These are phyloP conservation scores for Epiblema foenella DNA, from an alignment of 2,888 invertebrate genomes.

Conservation along the genomic window DNA sequence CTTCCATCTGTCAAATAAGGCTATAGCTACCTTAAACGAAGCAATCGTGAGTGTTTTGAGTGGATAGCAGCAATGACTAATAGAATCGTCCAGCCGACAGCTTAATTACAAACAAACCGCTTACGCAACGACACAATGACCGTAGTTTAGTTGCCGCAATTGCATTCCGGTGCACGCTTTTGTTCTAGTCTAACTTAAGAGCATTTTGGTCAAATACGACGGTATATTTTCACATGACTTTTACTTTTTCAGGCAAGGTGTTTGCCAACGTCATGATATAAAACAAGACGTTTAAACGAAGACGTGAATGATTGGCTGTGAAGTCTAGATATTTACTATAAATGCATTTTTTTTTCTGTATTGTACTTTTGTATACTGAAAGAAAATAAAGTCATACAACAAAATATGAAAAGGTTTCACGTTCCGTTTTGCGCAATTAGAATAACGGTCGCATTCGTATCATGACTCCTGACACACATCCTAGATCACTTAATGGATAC, in stretches of 20 bases:
- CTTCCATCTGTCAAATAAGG: no score
- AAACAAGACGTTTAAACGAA: no score
- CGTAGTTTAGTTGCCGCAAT: slow-evolving; percentile 17
- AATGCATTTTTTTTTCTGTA: no score
- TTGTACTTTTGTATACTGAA: no score
- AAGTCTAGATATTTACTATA: no score
- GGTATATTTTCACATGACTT: no score
- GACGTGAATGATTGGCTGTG: no score
- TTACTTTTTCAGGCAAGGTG: no score
- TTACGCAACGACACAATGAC: slow-evolving; percentile 25
- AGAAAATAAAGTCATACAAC: no score
- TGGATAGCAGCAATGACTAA: slow-evolving; percentile 8
- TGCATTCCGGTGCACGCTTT: slow-evolving; percentile 18
- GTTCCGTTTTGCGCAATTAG: slow-evolving; percentile 12
- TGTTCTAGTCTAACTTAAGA: background rate
- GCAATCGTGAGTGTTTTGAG: background rate
- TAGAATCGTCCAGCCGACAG: slow-evolving; percentile 19
- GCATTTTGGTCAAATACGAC: background rate
- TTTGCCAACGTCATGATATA: no score
- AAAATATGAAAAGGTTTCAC: slow-evolving; percentile 2
- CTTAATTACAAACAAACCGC: slow-evolving; percentile 25
- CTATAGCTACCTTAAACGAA: background rate
- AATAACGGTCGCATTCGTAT: slow-evolving; percentile 15
- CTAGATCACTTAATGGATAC: background rate
- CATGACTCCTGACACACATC: slow-evolving; percentile 21